Conservation (phyloP, 2,888 invertebrate species). For the Trachelus iudaicus region DNA sequence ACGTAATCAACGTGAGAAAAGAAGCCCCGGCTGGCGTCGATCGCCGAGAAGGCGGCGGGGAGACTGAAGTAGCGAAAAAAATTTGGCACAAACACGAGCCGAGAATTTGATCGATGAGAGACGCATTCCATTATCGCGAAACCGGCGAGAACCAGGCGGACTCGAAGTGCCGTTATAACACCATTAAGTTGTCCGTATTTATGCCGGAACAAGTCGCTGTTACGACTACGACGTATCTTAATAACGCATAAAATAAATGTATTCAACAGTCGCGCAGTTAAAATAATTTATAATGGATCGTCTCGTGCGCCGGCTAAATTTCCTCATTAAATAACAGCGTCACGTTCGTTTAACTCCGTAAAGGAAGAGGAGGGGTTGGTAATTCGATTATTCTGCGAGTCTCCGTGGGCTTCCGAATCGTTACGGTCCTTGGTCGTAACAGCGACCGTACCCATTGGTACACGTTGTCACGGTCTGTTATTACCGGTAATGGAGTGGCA, state of each 20-base stretch:
- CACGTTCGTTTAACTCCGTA: too few relatives aligned
- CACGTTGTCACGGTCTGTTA: slow-evolving; percentile 13
- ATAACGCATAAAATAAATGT: too few relatives aligned
- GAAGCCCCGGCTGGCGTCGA: too few relatives aligned
- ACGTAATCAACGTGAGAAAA: too few relatives aligned
- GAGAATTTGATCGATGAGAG: neutral
- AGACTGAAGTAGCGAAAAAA: neutral
- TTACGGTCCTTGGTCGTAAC: neutral
- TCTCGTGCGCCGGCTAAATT: too few relatives aligned
- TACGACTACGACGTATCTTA: neutral
- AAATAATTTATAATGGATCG: too few relatives aligned
- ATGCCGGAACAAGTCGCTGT: neutral
- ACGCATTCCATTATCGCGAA: neutral
- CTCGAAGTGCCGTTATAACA: neutral
- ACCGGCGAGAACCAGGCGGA: neutral
- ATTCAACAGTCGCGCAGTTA: too few relatives aligned
- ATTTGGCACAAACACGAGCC: neutral
- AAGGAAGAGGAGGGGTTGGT: too few relatives aligned
- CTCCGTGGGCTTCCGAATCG: too few relatives aligned
- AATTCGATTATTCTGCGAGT: too few relatives aligned
- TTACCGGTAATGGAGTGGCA: slow-evolving; percentile 26
- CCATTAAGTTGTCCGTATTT: neutral
- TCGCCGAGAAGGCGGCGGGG: too few relatives aligned
- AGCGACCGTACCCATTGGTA: neutral
- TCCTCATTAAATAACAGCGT: too few relatives aligned